Base-by-base conservation (phyloP, 2,797 vertebrate species). In the Sebastes steindachneri region DNA sequence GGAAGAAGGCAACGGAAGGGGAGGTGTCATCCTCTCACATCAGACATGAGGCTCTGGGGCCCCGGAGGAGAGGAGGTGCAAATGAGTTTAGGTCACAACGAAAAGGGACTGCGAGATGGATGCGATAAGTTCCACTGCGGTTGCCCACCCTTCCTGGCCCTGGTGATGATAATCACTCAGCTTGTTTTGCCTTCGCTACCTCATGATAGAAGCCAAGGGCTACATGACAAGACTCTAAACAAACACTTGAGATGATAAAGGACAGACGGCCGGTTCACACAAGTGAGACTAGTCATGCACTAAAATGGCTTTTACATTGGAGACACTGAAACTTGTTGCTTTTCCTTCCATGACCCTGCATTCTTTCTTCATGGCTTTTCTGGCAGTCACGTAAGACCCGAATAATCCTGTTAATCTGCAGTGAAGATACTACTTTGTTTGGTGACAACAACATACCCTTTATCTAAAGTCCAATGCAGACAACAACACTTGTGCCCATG, bases 21-120 rank as follows among this genome's bases (percentile, higher is more conserved):
- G 91, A 93, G 89, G 93, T 94, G 93, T 94, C 83, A 53, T 85
- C 89, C 86, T 94, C 82, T 94, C 89, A 93, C 89, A 89, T 92
- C 84, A 92, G 90, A 89, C 87, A 88, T 80, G 89, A 88, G 89
- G 82, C 82, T 76, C 55, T 69, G 73, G 78, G 75, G 76, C 68
- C 70, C 57, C 53, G 59, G 41, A 72, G 82, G 79, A 87, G 79
- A 88, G 68, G 84, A 88, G 87, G 84, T 88, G 90, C 86, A 88
- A 89, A 90, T 80, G 79, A 83, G 85, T 89, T 88, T 83, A 85
- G 81, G 68, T 84, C 85, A 21, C 53, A 79, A 37, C 33, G 64
- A 82, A 83, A 79, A 77, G 67, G 75, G 73, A 74, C 70, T 33
- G 80, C 11, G n/a, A 83, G 90, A 94, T 89, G 68, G 77, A 58